Base-by-base conservation (phyloP, 2,113 vertebrate genomes). In the Talpa occidentalis region DNA sequence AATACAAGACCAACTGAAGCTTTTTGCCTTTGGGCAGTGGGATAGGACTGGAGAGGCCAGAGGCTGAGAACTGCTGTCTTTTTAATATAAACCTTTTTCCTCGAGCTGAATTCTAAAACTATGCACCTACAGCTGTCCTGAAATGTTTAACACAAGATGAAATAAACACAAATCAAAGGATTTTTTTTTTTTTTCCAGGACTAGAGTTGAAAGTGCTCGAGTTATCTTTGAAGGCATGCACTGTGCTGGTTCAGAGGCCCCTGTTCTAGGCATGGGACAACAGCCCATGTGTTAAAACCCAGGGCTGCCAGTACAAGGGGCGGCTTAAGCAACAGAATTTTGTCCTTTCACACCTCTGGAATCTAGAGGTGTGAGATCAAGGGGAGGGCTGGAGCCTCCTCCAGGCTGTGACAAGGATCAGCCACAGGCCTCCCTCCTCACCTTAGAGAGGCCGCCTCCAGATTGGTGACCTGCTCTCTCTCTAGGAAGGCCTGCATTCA, bases 221-320 rank as follows among this genome's bases (percentile, higher is more conserved):
- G 10, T 24, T 44, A 26, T 40, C 15, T 12, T 10, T 28, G 66
- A 67, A 67, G 32, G 30, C 22, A 35, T 67, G 64, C 9, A 11
- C 5, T 35, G 26, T 60, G 54, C 10, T 12, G 47, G n/a, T 30
- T 0, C 1, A 24, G 35, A 54, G 28, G 59, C n/a, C 10, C 32
- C 64, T 21, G 66, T 32, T 1, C 47, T 11, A 1, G 12, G 56
- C 35, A 21, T 69, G 40, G 69, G 28, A 40, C 42, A 42, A 10
- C 35, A 9, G 2, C 15, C 1, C 40, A 1, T 22, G 24, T 59
- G 11, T 32, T 6, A 0, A 2, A 9, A 10, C 28, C 73, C 8
- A 6, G 52, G 11, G 30, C 24, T 10, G 49, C 81, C 16, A 3
- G n/a, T 3, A 32, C 49, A 9, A 15, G 0, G 2, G 66, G 1